Percentiles rank a stretch among this genome's conserved stretches.
These are phyloP conservation scores for Callorhinus ursinus DNA, from an alignment of 2,113 vertebrate species.

Conservation along the genomic window DNA sequence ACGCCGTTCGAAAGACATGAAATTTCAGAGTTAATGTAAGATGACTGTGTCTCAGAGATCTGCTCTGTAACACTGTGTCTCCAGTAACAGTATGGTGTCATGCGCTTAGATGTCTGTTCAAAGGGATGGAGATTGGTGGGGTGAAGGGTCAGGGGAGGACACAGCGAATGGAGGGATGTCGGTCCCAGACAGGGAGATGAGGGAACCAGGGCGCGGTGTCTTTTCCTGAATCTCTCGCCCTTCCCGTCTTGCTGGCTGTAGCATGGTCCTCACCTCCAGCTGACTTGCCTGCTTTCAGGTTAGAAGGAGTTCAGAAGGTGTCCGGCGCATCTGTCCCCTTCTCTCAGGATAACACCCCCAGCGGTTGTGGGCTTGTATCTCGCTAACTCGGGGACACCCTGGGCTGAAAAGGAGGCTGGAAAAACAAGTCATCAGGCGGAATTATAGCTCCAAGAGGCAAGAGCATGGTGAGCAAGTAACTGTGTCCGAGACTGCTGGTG, in stretches of 20 bases:
- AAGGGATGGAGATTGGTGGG: not conserved
- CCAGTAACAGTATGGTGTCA: accelerated
- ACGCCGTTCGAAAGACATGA: not conserved
- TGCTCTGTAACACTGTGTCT: too few species aligned
- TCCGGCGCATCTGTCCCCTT: not conserved
- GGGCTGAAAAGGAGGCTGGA: not conserved
- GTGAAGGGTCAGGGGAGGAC: not conserved
- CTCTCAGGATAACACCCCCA: not conserved
- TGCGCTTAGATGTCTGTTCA: not conserved
- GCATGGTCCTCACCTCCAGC: not conserved
- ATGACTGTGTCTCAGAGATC: not conserved
- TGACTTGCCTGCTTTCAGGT: not conserved
- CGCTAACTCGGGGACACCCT: not conserved
- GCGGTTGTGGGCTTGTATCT: not conserved
- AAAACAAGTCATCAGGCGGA: not conserved
- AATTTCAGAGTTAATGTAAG: not conserved
- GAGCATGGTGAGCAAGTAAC: accelerated
- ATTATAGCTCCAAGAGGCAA: not conserved
- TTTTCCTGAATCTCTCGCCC: accelerated
- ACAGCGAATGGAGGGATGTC: not conserved
- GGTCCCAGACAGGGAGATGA: accelerated
- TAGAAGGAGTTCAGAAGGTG: not conserved
- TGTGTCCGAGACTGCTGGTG: accelerated
- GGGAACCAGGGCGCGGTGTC: not conserved
- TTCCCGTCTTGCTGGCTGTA: not conserved